Base-by-base conservation (phyloP, 2,888 invertebrate genomes). In the Torymus tubicola region DNA sequence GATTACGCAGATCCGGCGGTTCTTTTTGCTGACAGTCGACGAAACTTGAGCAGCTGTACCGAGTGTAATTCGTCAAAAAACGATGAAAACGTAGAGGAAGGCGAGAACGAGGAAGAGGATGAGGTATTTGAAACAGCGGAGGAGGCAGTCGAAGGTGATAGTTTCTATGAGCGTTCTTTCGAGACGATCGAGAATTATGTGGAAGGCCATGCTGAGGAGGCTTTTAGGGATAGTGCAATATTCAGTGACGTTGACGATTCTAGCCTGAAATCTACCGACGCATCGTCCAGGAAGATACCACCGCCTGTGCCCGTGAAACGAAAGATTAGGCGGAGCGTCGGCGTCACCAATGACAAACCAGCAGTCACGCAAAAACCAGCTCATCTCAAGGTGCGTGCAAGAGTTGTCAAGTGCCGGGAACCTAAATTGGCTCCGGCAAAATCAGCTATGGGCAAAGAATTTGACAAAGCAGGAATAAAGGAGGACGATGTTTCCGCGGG, bases 1-100 rank as follows among this genome's bases (percentile, higher is more conserved):
- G 97, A 97, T 88, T 97, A 97, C 86, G 96, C 95, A 0, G 96
- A 97, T 89, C 96, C 97, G 0, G 93, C 94, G 70, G 94, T 95
- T 18, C 91, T 96, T 21, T 93, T 93, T 42, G 61, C 57, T 12
- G 78, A 81, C 16, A 80, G 76, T 11, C 65, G 80, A 0, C 16
- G 73, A 14, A 78, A 68, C 16, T 13, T 73, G 16, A 70, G 63
- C n/a, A 68, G 12, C 14, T 42, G 24, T 21, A 58, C 69, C 2
- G 60, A 16, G 12, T 74, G 13, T 0, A 18, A 65, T 14, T 31
- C 13, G 13, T 31, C 24, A 14, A 42, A 31, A 4, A 16, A 21
- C n/a, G 16, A 24, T n/a, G 70, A 73, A 11, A 52, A 78, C 11
- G 70, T 61, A 11, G 61, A 12, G 10, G 78, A 70, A 61, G 52